phyloP scores from a whole-genome alignment of 2,888 invertebrate genomes.

The Lepidocyrtinus sp. region DNA sequence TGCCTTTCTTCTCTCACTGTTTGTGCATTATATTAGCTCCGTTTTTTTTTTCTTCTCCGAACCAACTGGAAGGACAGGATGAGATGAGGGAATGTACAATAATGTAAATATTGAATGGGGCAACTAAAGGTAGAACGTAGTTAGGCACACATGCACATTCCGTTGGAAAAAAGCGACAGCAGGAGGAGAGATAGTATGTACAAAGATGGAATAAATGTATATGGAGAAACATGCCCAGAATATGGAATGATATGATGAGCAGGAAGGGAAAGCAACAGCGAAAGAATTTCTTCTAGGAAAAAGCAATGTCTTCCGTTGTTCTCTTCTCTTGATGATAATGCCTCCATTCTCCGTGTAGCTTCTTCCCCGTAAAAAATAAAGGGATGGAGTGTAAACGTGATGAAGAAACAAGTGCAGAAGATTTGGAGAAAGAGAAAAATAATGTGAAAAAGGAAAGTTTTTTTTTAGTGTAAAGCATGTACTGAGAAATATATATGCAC shows the following conservation, averaged over 20 bases:
- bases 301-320: conserved; percentile 10
- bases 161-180: neutral
- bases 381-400: neutral
- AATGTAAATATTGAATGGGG: conserved; percentile 15
- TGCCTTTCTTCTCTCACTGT: neutral
- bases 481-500: neutral
- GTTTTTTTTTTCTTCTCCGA: neutral
- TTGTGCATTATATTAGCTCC: conserved; percentile 3
- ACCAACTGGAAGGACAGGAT: neutral
- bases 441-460: neutral
- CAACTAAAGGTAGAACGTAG: neutral
- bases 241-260: neutral
- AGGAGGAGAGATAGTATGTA: neutral
- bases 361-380: neutral
- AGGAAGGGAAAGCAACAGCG: conserved; percentile 13
- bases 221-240: conserved; percentile 6
- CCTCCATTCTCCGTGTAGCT: neutral
- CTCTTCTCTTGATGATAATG: neutral
- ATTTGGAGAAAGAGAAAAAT: conserved; percentile 1
- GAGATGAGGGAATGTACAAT: neutral
- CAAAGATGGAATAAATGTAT: conserved; percentile 9
- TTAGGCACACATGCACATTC: too few species aligned
- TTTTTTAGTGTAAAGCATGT: too few species aligned
- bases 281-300: conserved; percentile 13
- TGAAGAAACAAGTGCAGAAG: neutral